These are phyloP conservation scores for Entelurus aequoreus DNA, from an alignment of 2,113 vertebrate species.

Conservation along the genomic window DNA sequence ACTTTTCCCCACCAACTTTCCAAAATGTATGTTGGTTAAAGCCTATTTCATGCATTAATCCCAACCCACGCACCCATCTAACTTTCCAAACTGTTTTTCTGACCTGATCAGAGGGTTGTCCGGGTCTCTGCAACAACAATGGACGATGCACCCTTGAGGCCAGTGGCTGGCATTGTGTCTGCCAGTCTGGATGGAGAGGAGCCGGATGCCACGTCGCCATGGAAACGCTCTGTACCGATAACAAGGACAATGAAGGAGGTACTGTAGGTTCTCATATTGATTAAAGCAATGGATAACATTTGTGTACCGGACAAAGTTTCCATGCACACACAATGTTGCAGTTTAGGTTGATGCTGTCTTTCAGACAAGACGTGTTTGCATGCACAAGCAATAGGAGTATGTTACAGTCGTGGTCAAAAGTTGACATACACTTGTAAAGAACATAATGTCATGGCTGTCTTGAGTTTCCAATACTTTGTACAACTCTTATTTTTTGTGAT, in stretches of 20 bases:
- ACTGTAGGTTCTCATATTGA: not conserved
- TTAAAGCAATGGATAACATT: not conserved
- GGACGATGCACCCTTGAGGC: conserved; percentile 94
- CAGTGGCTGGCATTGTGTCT: conserved; percentile 96
- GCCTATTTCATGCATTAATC: conserved; percentile 41
- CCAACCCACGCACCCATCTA: conserved; percentile 4
- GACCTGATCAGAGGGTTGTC: conserved; percentile 86
- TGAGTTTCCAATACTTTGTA: too few relatives aligned
- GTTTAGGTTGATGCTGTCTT: not conserved
- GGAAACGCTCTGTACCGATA: conserved; percentile 93
- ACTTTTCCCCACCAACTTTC: conserved; percentile 19
- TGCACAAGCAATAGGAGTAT: not conserved
- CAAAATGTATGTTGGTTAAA: conserved; percentile 32
- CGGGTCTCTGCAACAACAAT: conserved; percentile 98
- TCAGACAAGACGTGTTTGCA: not conserved
- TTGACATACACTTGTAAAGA: too few relatives aligned
- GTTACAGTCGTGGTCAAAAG: too few relatives aligned
- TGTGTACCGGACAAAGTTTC: not conserved
- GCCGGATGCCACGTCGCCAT: conserved; percentile 95
- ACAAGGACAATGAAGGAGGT: conserved; percentile 99
- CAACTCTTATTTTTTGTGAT: too few relatives aligned
- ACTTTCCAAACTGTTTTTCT: conserved; percentile 29
- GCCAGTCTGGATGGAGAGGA: conserved; percentile 95
- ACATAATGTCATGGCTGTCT: too few relatives aligned
- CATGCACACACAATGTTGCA: too few relatives aligned